Evolutionary conservation across 2,113 vertebrate genomes (phyloP).

Genomic region (Saiga tatarica): DNA sequence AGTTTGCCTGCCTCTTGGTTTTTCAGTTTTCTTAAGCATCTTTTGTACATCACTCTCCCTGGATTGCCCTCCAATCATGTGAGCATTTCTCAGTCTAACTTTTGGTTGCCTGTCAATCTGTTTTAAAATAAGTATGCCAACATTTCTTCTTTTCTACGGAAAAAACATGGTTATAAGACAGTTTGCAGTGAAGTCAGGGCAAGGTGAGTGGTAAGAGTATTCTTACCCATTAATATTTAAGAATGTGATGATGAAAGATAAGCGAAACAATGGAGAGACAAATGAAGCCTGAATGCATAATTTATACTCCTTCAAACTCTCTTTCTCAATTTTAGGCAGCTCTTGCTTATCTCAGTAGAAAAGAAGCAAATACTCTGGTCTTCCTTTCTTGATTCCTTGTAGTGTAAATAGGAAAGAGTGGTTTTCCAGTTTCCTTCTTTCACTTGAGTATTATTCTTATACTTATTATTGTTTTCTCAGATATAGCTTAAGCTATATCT

Average conservation of each 20-base stretch:
- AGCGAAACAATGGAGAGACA: not conserved
- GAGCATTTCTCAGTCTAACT: conserved; percentile 3
- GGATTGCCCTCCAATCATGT: not conserved
- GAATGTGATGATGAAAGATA: not conserved
- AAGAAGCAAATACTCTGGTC: not conserved
- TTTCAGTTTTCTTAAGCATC: not conserved
- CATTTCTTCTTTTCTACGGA: not conserved
- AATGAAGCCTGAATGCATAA: not conserved
- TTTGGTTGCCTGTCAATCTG: conserved; percentile 23
- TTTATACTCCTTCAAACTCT: not conserved
- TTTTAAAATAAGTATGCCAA: conserved; percentile 27
- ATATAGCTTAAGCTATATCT: not conserved
- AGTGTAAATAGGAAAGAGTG: not conserved
- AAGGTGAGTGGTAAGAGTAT: not conserved
- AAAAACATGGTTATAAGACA: not conserved
- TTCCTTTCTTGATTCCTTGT: not conserved
- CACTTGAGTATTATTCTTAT: not conserved
- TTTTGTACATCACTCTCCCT: not conserved
- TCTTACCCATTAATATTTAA: conserved; percentile 11
- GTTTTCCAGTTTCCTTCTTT: not conserved
- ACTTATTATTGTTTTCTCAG: not conserved
- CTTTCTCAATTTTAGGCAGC: not conserved
- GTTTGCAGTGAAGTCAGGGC: not conserved
- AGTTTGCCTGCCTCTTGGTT: not conserved
- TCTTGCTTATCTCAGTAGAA: not conserved